Base-by-base conservation (phyloP, 2,113 vertebrate species). In the Pseudorectes ferrugineus region DNA sequence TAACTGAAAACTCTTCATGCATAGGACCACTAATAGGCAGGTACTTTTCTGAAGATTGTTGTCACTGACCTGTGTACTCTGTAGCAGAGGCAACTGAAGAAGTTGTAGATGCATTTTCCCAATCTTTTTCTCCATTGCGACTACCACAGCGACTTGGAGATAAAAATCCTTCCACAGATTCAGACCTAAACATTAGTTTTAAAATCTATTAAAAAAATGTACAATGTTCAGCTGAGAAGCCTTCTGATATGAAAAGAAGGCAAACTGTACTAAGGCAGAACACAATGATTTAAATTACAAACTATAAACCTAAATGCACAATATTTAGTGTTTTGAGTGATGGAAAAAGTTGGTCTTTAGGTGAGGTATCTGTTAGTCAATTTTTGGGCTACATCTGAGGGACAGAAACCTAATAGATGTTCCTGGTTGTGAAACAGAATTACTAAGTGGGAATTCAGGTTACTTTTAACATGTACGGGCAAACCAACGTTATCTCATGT, bases 51-150 rank as follows among this genome's bases (percentile, higher is more conserved):
- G 35, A 63, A 42, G 3, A 3, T 4, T 33, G 23, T 6, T 51
- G 20, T 16, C 54, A 91, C 98, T 48, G 67, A 99, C 99, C 99
- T 83, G 99, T 99, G 93, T 99, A 99, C 70, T 99, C 99, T 22
- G 99, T 99, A 93, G 99, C 99, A 73, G 99, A 99, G 33, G 99
- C 99, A 5, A 99, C 98, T 7, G 99, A 99, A 28, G 99, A 99
- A 42, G 99, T 99, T 65, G 99, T 99, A 29, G 99, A 99, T 46
- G 98, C 98, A 5, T 99, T 99, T 87, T 99, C 99, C 99, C 99
- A 99, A 96, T 99, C 99, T 80, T 99, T 99, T 87, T 99, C 99
- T 89, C 99, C 99, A 19, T 99, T 99, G 52, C 98, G 98, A 97
- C 99, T 99, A 49, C 98, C 98, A 67, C 98, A 99, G 13, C 98